These are phyloP conservation scores for Anastatus disparis DNA, from an alignment of 1,140 invertebrate genomes.

Conservation along the genomic window DNA sequence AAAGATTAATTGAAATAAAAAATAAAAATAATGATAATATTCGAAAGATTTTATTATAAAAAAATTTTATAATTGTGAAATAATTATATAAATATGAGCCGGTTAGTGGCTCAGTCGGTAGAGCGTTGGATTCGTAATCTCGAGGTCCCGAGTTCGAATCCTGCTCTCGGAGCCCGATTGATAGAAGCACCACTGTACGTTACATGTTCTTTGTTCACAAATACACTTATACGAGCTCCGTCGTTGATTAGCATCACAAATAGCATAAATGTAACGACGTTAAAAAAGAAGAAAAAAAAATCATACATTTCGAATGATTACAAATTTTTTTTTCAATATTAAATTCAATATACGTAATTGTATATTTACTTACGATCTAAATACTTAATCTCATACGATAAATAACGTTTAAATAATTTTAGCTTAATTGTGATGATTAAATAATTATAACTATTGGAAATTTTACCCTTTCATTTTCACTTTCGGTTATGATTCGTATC, in stretches of 20 bases:
- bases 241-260: too few species aligned
- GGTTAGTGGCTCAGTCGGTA: too few species aligned
- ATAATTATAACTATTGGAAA: neutral
- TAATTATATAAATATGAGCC: too few species aligned
- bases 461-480: constrained; percentile 53
- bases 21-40: neutral
- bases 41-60: neutral
- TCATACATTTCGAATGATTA: neutral
- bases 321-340: neutral
- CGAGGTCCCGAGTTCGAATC: too few species aligned
- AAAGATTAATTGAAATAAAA: constrained; percentile 18
- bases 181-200: too few species aligned
- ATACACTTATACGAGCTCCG: too few species aligned
- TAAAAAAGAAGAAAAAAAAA: too few species aligned
- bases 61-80: too few species aligned
- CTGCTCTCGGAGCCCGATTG: too few species aligned
- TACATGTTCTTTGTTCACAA: too few species aligned
- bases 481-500: constrained; percentile 50
- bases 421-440: neutral
- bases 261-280: too few species aligned
- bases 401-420: neutral
- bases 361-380: neutral
- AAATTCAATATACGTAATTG: constrained; percentile 1
- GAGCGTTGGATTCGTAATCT: too few species aligned
- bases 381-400: neutral